phyloP scores from a whole-genome alignment of 2,888 invertebrate genomes.

The Cartodere bifasciata region DNA sequence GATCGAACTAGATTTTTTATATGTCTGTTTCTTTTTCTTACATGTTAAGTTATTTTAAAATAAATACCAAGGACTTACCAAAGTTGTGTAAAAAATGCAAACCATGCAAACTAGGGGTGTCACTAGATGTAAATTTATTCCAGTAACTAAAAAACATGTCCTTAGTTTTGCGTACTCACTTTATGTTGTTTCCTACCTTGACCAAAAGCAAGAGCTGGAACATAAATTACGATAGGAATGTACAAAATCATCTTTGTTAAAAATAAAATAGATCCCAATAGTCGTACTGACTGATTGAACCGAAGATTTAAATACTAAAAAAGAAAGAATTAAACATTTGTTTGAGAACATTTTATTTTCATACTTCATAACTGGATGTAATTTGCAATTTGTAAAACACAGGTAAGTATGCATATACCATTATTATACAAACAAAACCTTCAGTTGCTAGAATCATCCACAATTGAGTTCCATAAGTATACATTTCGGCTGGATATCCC shows the following conservation, averaged over 20 bases:
- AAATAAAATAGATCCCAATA: conserved; percentile 56
- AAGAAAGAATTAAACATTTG: conserved; percentile 7
- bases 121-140: conserved; percentile 65
- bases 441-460: conserved; percentile 54
- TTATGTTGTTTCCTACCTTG: too few species aligned
- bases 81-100: conserved; percentile 87
- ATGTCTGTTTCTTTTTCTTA: too few species aligned
- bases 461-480: conserved; percentile 60
- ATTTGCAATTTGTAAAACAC: conserved; percentile 63
- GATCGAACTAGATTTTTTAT: too few species aligned
- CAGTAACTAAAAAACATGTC: conserved; percentile 52
- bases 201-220: conserved; percentile 74
- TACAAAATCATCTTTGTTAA: conserved; percentile 62
- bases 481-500: conserved; percentile 64
- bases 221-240: conserved; percentile 77
- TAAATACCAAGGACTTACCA: conserved; percentile 54
- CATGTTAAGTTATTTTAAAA: too few species aligned
- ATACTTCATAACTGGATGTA: conserved; percentile 63
- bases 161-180: too few species aligned
- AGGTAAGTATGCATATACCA: conserved; percentile 53
- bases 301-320: conserved; percentile 56
- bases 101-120: conserved; percentile 70
- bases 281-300: conserved; percentile 53
- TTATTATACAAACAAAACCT: conserved; percentile 51
- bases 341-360: conserved; percentile 4